These are phyloP conservation scores for Desoria tigrina DNA, from an alignment of 2,888 invertebrate species.

Conservation along the genomic window DNA sequence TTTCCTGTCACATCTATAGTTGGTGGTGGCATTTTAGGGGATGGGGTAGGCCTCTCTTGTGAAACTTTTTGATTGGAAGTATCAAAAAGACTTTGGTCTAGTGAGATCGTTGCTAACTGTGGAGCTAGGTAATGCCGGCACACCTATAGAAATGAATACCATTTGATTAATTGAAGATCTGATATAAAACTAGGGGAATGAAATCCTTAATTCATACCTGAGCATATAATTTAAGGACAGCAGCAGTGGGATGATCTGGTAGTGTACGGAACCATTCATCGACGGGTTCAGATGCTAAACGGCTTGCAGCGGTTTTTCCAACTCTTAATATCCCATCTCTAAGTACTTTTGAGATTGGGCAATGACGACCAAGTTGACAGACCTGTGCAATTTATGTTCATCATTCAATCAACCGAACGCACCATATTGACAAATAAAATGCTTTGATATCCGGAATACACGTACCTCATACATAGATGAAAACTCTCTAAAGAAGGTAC, in stretches of 20 bases:
- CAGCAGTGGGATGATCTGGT: slow-evolving; percentile 77
- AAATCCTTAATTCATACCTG: slow-evolving; percentile 60
- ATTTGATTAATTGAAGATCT: background rate
- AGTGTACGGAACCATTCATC: slow-evolving; percentile 89
- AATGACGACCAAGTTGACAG: slow-evolving; percentile 89
- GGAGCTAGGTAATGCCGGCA: slow-evolving; percentile 76
- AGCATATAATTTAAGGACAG: slow-evolving; percentile 83
- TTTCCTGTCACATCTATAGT: slow-evolving; percentile 39
- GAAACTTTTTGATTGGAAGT: slow-evolving; percentile 61
- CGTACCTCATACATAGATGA: slow-evolving; percentile 84
- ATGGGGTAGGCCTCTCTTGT: slow-evolving; percentile 59
- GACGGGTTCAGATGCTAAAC: slow-evolving; percentile 66
- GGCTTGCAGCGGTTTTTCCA: slow-evolving; percentile 67
- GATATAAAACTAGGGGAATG: no score
- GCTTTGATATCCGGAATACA: slow-evolving; percentile 2
- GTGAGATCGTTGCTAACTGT: slow-evolving; percentile 71
- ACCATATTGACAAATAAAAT: no score
- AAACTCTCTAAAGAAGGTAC: slow-evolving; percentile 87
- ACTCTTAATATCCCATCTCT: slow-evolving; percentile 86
- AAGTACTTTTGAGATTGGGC: slow-evolving; percentile 79
- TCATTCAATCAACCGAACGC: background rate
- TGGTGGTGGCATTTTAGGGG: slow-evolving; percentile 57
- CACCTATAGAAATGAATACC: slow-evolving; percentile 57
- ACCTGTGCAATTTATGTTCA: slow-evolving; percentile 59
- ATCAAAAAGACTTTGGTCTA: slow-evolving; percentile 73